Base-by-base conservation (phyloP, 1,140 invertebrate species). In the Planococcus citri region DNA sequence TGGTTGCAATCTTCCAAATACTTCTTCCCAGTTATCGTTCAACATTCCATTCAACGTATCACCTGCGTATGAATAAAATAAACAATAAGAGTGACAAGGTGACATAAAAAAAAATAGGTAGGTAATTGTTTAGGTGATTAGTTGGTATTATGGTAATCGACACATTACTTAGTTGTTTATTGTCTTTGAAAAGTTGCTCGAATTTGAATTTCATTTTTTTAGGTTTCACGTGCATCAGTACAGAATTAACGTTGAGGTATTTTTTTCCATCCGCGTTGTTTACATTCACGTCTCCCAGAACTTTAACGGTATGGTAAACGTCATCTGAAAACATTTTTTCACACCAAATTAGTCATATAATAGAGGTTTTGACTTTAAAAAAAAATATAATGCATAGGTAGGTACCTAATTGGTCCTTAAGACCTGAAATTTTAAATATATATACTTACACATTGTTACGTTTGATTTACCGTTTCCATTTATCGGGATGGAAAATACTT, bases 381-480 rank as follows among this genome's bases (percentile, higher is more conserved):
- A n/a, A n/a, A n/a, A n/a, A n/a, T n/a, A n/a, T n/a, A n/a, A n/a
- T n/a, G n/a, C n/a, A n/a, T n/a, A n/a, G n/a, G n/a, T n/a, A n/a
- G n/a, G n/a, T n/a, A n/a, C n/a, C n/a, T n/a, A n/a, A n/a, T n/a
- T n/a, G n/a, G n/a, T n/a, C n/a, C n/a, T n/a, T n/a, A n/a, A n/a
- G n/a, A n/a, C n/a, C n/a, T n/a, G n/a, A n/a, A 58, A 58, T 22
- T n/a, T 58, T 20, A 41, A 10, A 41, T 41, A 41, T 10, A 41
- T 9, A n/a, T 58, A 58, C 51, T 58, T 22, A 58, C 51, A 3
- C 21, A 58, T 20, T 20, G 51, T 20, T 4, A 58, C 51, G 17
- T 58, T 22, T 58, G 51, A 58, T 58, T 58, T 58, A 8, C 51
- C 51, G 6, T 58, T 58, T n/a, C 51, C 51, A n/a, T 58, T 58